phyloP scores from a whole-genome alignment of 37 sponge, comb jelly and placozoan genomes.

The Tethya wilhelma region DNA sequence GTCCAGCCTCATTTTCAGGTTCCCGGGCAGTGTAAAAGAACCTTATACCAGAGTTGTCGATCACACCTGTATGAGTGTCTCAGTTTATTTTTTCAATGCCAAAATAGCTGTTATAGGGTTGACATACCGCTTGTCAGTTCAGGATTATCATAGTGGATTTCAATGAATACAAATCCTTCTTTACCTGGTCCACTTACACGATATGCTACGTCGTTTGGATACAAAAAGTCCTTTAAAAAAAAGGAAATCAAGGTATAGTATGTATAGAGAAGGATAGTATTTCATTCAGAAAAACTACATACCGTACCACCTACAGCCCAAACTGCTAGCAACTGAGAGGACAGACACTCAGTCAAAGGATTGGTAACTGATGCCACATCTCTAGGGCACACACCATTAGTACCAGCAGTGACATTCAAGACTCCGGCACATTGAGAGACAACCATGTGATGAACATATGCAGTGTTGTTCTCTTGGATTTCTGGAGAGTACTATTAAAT shows the following conservation, averaged over 20 bases:
- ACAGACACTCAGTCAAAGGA: background rate
- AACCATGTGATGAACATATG: constrained; percentile 67
- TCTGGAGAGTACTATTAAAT: constrained; percentile 24
- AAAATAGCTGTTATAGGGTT: no score
- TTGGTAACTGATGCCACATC: background rate
- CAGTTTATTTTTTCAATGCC: background rate
- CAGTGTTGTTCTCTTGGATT: constrained; percentile 7
- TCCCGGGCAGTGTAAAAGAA: constrained; percentile 17
- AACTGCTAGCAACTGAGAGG: constrained; percentile 26
- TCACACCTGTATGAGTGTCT: no score
- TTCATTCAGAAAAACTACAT: no score
- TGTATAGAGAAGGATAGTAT: no score
- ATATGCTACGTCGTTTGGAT: constrained; percentile 19
- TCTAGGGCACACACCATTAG: background rate
- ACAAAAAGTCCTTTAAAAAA: constrained; percentile 39
- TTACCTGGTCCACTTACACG: constrained; percentile 22
- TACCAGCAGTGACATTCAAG: background rate
- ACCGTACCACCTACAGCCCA: constrained; percentile 76
- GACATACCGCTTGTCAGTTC: background rate
- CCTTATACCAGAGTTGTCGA: constrained; percentile 52
- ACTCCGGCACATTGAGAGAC: constrained; percentile 44
- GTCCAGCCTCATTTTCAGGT: constrained; percentile 25
- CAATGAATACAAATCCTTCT: constrained; percentile 1
- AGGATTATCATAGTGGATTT: constrained; percentile 42
- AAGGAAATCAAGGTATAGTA: no score